These are phyloP conservation scores for Yponomeuta plumbellus DNA, from an alignment of 2,888 invertebrate species.

Conservation along the genomic window DNA sequence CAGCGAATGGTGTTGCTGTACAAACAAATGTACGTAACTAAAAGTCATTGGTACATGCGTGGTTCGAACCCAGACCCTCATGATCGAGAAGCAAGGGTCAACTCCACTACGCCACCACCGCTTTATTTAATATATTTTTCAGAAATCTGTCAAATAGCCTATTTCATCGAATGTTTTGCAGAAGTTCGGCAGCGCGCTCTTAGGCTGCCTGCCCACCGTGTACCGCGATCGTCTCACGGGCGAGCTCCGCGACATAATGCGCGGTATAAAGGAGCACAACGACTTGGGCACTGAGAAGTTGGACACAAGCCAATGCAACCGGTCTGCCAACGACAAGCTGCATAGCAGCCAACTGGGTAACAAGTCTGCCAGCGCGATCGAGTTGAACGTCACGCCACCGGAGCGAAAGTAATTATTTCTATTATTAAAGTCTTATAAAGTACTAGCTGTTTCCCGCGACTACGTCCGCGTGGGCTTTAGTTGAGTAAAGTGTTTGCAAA, in stretches of 20 bases:
- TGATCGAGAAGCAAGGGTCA: too few species aligned
- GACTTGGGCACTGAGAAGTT: constrained; percentile 27
- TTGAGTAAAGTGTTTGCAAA: too few species aligned
- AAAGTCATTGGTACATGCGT: too few species aligned
- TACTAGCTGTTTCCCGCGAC: too few species aligned
- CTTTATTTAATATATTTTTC: too few species aligned
- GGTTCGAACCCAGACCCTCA: too few species aligned
- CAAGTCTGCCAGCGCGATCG: constrained; percentile 57
- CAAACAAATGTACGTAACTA: too few species aligned
- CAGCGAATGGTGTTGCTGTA: too few species aligned
- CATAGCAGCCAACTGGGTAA: constrained; percentile 32
- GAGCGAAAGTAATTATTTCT: constrained; percentile 42
- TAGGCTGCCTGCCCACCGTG: constrained; percentile 52
- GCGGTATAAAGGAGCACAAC: constrained; percentile 47
- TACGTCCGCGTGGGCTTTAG: too few species aligned
- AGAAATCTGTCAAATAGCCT: too few species aligned
- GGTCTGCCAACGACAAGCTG: neutral
- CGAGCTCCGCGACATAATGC: constrained; percentile 55
- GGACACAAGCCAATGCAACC: neutral
- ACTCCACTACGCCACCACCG: too few species aligned
- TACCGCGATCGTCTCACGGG: constrained; percentile 51
- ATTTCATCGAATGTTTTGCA: constrained; percentile 23
- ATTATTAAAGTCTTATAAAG: too few species aligned
- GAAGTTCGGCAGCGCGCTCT: constrained; percentile 61
- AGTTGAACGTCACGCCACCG: constrained; percentile 53